Evolutionary conservation across 2,888 invertebrate genomes (phyloP).

Genomic region (Molanna angustata): DNA sequence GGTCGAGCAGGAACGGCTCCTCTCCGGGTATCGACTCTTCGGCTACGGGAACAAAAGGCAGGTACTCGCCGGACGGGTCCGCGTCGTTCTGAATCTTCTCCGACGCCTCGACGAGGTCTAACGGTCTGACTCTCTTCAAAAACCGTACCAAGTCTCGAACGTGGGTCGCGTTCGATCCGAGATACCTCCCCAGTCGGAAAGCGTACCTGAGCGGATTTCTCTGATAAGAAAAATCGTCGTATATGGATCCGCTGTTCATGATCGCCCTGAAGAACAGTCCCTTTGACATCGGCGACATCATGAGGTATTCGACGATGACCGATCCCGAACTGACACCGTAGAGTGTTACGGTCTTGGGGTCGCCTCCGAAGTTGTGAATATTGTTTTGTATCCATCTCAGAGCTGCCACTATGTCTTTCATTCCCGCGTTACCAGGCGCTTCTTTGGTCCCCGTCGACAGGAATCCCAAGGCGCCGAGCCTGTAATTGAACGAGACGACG

Average conservation of each 20-base stretch:
- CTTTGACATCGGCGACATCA: constrained; percentile 41
- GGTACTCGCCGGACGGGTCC: constrained; percentile 37
- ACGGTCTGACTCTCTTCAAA: constrained; percentile 40
- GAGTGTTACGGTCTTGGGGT: constrained; percentile 45
- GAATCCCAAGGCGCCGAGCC: constrained; percentile 48
- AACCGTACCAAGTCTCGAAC: constrained; percentile 40
- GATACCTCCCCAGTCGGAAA: constrained; percentile 44
- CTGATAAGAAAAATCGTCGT: constrained; percentile 40
- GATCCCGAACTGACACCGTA: constrained; percentile 51
- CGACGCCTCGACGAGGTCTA: constrained; percentile 42
- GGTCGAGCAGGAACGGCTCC: constrained; percentile 42
- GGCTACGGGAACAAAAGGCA: constrained; percentile 43
- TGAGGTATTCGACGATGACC: constrained; percentile 41
- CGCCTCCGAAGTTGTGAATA: constrained; percentile 45
- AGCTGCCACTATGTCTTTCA: constrained; percentile 47
- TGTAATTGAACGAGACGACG: constrained; percentile 47
- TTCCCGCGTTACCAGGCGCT: constrained; percentile 50
- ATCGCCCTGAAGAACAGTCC: constrained; percentile 48
- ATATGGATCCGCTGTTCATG: constrained; percentile 41
- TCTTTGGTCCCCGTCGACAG: constrained; percentile 43
- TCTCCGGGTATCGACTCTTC: constrained; percentile 44
- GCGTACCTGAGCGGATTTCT: constrained; percentile 38
- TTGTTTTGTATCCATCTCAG: constrained; percentile 47
- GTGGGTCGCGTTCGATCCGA: constrained; percentile 47
- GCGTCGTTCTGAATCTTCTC: constrained; percentile 39